Conservation (phyloP, 2,797 vertebrate genomes). For the Malacoraja senta region DNA sequence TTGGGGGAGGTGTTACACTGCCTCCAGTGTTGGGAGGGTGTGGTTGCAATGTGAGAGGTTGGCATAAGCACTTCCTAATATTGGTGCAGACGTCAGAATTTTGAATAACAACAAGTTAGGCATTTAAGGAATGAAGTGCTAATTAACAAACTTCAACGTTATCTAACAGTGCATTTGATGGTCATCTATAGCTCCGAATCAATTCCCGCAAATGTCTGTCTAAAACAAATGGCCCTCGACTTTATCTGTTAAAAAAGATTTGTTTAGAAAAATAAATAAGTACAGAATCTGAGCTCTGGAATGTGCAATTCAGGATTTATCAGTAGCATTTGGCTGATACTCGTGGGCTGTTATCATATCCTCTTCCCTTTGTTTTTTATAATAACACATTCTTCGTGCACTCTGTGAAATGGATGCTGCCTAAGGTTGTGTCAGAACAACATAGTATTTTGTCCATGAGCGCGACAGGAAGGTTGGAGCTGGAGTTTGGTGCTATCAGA, state of each 20-base stretch:
- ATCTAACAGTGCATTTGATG: neutral
- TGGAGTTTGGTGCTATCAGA: neutral
- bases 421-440: constrained; percentile 13
- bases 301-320: constrained; percentile 25
- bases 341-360: constrained; percentile 19
- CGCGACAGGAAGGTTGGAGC: constrained; percentile 12
- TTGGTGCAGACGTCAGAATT: neutral
- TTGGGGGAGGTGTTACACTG: neutral
- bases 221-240: neutral
- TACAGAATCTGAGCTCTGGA: neutral
- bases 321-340: constrained; percentile 18
- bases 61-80: neutral
- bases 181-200: neutral
- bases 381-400: constrained; percentile 15
- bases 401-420: constrained; percentile 5
- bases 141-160: neutral
- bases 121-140: neutral
- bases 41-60: neutral
- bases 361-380: constrained; percentile 33
- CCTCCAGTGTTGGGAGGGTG: neutral
- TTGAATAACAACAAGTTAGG: neutral
- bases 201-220: neutral
- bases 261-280: constrained; percentile 22
- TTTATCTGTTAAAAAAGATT: neutral
- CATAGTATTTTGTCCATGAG: neutral